These are phyloP conservation scores for Paraescarpia echinospica DNA, from an alignment of 1,140 invertebrate species.

Conservation along the genomic window DNA sequence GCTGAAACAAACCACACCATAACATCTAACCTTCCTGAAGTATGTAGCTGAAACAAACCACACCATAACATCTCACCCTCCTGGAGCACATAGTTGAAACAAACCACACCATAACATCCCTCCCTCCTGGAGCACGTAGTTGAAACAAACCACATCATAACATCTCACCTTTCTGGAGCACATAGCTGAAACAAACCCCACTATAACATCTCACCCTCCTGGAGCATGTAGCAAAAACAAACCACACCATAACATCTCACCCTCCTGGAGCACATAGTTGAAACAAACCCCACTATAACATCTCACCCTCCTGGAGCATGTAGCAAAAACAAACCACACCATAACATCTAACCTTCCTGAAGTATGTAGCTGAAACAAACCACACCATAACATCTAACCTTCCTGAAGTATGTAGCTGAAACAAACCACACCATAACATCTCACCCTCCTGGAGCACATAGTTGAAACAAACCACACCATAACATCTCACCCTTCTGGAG, in stretches of 20 bases:
- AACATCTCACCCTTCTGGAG: slow-evolving; percentile 64
- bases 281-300: slow-evolving; percentile 58
- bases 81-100: no score
- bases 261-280: slow-evolving; percentile 54
- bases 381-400: slow-evolving; percentile 62
- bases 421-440: slow-evolving; percentile 60
- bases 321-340: slow-evolving; percentile 40
- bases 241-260: slow-evolving; percentile 61
- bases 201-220: slow-evolving; percentile 63
- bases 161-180: slow-evolving; percentile 60
- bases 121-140: no score
- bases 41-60: slow-evolving; percentile 41
- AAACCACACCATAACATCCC: background rate
- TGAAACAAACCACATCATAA: slow-evolving; percentile 56
- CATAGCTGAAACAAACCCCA: slow-evolving; percentile 42
- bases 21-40: no score
- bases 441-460: slow-evolving; percentile 55
- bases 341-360: slow-evolving; percentile 63
- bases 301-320: slow-evolving; percentile 57
- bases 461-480: slow-evolving; percentile 36
- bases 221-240: slow-evolving; percentile 48
- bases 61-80: background rate
- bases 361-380: slow-evolving; percentile 47
- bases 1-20: slow-evolving; percentile 36
- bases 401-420: slow-evolving; percentile 53